These are phyloP conservation scores for Luperina testacea DNA, from an alignment of 2,888 invertebrate genomes.

Conservation along the genomic window DNA sequence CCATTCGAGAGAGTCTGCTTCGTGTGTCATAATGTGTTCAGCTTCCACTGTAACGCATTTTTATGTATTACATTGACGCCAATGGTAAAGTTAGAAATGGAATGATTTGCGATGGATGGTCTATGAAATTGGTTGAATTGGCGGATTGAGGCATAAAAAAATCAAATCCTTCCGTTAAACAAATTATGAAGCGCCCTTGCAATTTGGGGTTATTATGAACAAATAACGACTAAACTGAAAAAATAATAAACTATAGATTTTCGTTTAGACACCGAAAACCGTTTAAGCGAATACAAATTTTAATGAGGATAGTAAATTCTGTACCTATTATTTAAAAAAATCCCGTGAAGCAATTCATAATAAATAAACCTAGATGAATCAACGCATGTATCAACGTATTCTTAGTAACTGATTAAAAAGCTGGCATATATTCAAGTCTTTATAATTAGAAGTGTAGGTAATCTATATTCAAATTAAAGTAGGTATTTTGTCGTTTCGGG, in stretches of 20 bases:
- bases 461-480: neutral
- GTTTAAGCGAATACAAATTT: too few species aligned
- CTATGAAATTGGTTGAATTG: neutral
- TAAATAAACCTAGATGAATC: neutral
- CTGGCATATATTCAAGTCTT: neutral
- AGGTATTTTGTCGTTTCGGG: neutral
- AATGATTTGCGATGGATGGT: neutral
- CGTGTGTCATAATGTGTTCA: conserved; percentile 94
- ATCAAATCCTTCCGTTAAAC: neutral
- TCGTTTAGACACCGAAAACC: neutral
- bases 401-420: neutral
- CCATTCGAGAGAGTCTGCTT: conserved; percentile 92
- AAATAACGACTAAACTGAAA: neutral
- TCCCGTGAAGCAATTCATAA: neutral
- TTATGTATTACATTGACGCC: neutral
- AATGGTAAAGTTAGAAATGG: neutral
- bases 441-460: neutral
- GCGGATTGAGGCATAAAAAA: neutral
- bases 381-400: neutral
- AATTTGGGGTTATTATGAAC: neutral
- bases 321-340: neutral
- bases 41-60: conserved; percentile 91
- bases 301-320: too few species aligned
- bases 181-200: neutral
- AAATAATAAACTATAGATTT: neutral